Percentiles rank a stretch among this genome's conserved stretches.
phyloP scores from a whole-genome alignment of 2,797 vertebrate genomes.

The Heliangelus exortis region DNA sequence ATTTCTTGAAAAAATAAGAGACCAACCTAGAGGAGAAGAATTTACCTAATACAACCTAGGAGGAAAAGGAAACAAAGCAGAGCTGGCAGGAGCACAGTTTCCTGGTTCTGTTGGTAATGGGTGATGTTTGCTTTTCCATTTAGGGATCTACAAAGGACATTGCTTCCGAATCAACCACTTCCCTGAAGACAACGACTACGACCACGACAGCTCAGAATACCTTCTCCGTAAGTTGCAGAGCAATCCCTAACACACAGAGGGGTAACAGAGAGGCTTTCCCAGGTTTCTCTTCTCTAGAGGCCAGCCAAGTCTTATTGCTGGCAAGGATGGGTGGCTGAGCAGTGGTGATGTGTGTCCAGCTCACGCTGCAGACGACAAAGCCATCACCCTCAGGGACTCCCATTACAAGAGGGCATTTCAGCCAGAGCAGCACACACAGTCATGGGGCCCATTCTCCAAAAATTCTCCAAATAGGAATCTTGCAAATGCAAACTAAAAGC shows the following conservation, averaged over 20 bases:
- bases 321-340: background rate
- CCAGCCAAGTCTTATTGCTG: background rate
- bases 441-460: background rate
- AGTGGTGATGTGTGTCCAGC: background rate
- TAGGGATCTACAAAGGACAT: slow-evolving; percentile 95
- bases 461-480: background rate
- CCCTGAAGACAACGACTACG: slow-evolving; percentile 98
- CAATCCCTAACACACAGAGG: fast-evolving
- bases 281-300: background rate
- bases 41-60: background rate
- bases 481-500: background rate
- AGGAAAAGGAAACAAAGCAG: background rate
- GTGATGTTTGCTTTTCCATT: slow-evolving; percentile 37
- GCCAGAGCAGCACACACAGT: background rate
- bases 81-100: background rate
- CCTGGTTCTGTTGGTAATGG: background rate
- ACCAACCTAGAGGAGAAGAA: background rate
- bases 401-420: background rate
- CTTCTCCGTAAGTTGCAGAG: slow-evolving; percentile 91
- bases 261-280: background rate
- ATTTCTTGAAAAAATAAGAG: background rate
- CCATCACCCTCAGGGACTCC: background rate
- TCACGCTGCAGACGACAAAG: background rate
- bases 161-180: slow-evolving; percentile 99
- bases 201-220: slow-evolving; percentile 98